Conservation (phyloP, 2,888 invertebrate genomes). For the Caenorhabditis angaria region DNA sequence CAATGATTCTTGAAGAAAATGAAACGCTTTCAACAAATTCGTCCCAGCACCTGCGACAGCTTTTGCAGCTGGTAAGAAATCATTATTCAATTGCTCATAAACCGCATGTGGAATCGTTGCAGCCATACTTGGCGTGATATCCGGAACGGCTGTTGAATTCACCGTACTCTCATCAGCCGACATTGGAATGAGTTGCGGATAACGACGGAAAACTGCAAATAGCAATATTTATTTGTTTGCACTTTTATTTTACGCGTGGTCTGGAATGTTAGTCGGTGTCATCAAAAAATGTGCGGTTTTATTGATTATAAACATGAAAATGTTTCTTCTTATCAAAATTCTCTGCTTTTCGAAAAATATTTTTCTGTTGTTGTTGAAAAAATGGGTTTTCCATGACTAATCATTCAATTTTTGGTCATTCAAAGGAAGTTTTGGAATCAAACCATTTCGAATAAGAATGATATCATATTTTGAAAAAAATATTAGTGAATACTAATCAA, state of each 20-base stretch:
- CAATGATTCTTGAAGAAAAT: conserved; percentile 37
- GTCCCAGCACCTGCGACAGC: conserved; percentile 40
- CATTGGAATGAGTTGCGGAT: conserved; percentile 29
- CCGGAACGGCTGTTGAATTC: conserved; percentile 21
- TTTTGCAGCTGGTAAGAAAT: conserved; percentile 52
- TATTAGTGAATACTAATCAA: too few species aligned
- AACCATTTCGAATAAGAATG: too few species aligned
- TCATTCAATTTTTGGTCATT: too few species aligned
- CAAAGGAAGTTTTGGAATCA: too few species aligned
- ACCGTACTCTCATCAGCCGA: conserved; percentile 36
- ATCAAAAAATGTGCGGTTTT: background rate
- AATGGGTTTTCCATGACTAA: too few species aligned
- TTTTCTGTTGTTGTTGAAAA: too few species aligned
- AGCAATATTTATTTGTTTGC: background rate
- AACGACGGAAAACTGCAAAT: conserved; percentile 40
- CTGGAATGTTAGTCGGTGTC: background rate
- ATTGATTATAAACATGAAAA: too few species aligned
- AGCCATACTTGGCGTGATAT: conserved; percentile 27
- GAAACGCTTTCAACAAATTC: conserved; percentile 39
- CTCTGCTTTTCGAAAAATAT: too few species aligned
- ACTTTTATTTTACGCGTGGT: background rate
- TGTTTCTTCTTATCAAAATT: too few species aligned
- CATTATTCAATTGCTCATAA: conserved; percentile 37
- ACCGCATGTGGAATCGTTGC: conserved; percentile 39
- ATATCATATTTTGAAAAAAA: too few species aligned